Conservation (phyloP, 2,113 vertebrate species). For the Xenotilapia leptura region DNA sequence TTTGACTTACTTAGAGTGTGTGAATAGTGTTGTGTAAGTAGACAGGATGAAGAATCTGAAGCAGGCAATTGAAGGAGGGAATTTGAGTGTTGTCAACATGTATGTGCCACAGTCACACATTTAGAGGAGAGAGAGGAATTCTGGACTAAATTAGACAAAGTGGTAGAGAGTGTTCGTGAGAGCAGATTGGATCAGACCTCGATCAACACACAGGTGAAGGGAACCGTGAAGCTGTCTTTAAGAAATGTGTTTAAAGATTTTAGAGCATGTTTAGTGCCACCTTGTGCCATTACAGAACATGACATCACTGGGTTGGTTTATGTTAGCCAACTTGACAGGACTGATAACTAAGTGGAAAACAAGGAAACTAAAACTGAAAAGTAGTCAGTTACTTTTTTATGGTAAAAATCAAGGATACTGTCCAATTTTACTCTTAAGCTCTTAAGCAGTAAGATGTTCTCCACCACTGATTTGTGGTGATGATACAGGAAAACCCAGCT, state of each 20-base stretch:
- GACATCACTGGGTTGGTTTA: background rate
- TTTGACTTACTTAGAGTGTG: background rate
- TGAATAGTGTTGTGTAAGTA: background rate
- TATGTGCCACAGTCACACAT: background rate
- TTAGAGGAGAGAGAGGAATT: background rate
- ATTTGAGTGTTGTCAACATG: background rate
- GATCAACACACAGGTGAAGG: background rate
- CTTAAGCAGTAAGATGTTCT: background rate
- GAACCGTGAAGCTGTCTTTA: background rate
- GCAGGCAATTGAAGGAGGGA: background rate
- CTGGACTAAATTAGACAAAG: background rate
- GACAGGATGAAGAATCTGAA: background rate
- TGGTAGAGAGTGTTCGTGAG: background rate
- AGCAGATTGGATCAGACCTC: background rate
- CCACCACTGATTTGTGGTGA: background rate
- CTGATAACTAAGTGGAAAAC: background rate
- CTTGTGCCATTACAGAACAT: background rate
- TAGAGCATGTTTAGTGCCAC: background rate
- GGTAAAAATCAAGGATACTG: background rate
- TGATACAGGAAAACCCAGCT: background rate
- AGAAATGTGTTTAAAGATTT: background rate
- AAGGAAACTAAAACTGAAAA: background rate
- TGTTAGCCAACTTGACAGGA: background rate
- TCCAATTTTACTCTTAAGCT: background rate
- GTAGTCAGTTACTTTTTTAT: background rate